Evolutionary conservation across 1,140 invertebrate genomes (phyloP), one percentile per base, ranked within the genome.

Genomic region (Batillaria attramentaria): DNA sequence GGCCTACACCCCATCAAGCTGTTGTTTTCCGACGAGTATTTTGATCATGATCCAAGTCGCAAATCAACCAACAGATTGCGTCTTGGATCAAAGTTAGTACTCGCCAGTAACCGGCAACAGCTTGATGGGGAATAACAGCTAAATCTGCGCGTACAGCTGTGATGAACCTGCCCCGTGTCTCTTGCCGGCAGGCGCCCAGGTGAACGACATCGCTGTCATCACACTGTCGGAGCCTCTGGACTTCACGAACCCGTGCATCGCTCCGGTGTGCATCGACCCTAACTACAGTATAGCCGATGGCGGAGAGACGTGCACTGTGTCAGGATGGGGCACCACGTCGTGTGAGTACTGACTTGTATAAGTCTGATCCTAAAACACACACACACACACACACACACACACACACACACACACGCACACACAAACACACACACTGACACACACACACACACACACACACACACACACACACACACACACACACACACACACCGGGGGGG

Each of bases 141-240:
- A n/a, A n/a, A n/a, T n/a, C n/a, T n/a, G n/a, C n/a, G n/a, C n/a
- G n/a, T n/a, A n/a, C n/a, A n/a, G n/a, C n/a, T n/a, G n/a, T n/a
- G n/a, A n/a, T n/a, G n/a, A n/a, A n/a, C n/a, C n/a, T n/a, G n/a
- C n/a, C n/a, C n/a, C n/a, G n/a, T n/a, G n/a, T n/a, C n/a, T n/a
- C n/a, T n/a, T n/a, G n/a, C 62, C 62, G 8, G 6, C 10, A 74
- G 72, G 72, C 1, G 54, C n/a, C 3, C 8, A 33, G 41, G 35
- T 62, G 18, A 78, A 78, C 28, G 76, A 78, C 43, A 69, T 78
- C 35, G 76, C 76, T 35, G 46, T 78, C 0, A 16, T 78, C n/a
- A 57, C 41, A 8, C 28, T 78, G 31, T 41, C 62, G 41, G 43
- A 10, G 24, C 76, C 76, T 42, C 43, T 78, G 33, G 50, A 66